Percentiles rank a stretch among this genome's conserved stretches.
Evolutionary conservation across 30 jellyfish, hydroid and myxozoan species (phyloP).

Genomic region (Aurelia aurita): DNA sequence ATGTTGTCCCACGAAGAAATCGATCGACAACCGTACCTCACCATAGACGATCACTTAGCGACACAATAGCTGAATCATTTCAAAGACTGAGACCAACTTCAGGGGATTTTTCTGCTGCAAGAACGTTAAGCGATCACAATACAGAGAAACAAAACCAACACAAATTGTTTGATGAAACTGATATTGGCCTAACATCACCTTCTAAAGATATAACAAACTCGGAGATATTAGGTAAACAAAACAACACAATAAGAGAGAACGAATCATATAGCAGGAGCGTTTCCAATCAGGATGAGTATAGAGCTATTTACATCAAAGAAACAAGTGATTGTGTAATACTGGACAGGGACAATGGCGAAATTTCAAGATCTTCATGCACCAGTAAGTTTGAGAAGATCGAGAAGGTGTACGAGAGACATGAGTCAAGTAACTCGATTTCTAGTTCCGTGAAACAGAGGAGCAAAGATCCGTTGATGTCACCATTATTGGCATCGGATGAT

Average conservation of each 20-base stretch:
- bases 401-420: slow-evolving; percentile 22
- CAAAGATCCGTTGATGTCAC: slow-evolving; percentile 93
- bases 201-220: too few relatives aligned
- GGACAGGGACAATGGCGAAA: slow-evolving; percentile 23
- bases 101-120: slow-evolving; percentile 18
- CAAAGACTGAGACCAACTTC: slow-evolving; percentile 46
- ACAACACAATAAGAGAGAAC: too few relatives aligned
- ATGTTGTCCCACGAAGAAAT: slow-evolving; percentile 13
- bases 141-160: too few relatives aligned
- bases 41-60: slow-evolving; percentile 66
- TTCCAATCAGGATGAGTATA: slow-evolving; percentile 3
- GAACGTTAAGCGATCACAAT: too few relatives aligned
- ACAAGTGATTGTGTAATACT: slow-evolving; percentile 54
- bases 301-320: slow-evolving; percentile 42
- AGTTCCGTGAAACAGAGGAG: slow-evolving; percentile 44
- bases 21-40: neutral
- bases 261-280: too few relatives aligned
- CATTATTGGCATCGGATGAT: slow-evolving; percentile 89
- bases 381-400: slow-evolving; percentile 8
- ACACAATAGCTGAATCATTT: slow-evolving; percentile 57
- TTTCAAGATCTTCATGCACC: slow-evolving; percentile 1
- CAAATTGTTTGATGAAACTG: too few relatives aligned
- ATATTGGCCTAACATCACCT: too few relatives aligned
- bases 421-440: slow-evolving; percentile 37
- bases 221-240: too few relatives aligned